Percentiles rank a stretch among this genome's conserved stretches.
Conservation (phyloP, 2,797 vertebrate genomes). For the Sebastiscus albofasciatus region DNA sequence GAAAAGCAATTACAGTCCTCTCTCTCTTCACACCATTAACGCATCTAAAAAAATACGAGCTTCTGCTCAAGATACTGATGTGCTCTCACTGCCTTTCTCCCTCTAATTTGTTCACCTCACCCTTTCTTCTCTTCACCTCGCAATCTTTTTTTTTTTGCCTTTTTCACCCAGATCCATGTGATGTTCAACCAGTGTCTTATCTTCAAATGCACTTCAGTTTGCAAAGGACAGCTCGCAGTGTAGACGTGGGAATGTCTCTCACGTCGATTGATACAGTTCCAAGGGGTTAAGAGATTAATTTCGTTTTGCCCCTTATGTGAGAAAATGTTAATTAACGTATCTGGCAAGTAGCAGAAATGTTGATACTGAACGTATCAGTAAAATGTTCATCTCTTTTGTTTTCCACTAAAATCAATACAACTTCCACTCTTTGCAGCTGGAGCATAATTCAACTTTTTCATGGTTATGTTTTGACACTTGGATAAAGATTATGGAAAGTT, state of each 20-base stretch:
- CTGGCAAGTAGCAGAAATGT: no score
- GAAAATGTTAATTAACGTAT: no score
- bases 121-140: neutral
- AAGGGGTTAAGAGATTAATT: no score
- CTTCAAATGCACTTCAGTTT: neutral
- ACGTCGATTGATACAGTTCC: neutral
- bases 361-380: no score
- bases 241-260: neutral
- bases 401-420: no score
- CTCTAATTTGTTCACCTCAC: neutral
- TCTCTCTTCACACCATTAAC: neutral
- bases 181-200: neutral
- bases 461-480: no score
- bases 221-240: neutral
- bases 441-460: no score
- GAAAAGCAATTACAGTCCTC: conserved; percentile 54
- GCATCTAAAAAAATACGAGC: neutral
- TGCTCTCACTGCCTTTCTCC: neutral
- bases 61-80: neutral
- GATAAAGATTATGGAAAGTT: no score
- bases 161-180: neutral
- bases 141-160: neutral
- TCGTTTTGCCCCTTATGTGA: no score
- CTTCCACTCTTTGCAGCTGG: no score
- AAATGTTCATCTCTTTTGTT: no score